Conservation (phyloP, 1,140 invertebrate genomes). For the Trachymyrmex septentrionalis region DNA sequence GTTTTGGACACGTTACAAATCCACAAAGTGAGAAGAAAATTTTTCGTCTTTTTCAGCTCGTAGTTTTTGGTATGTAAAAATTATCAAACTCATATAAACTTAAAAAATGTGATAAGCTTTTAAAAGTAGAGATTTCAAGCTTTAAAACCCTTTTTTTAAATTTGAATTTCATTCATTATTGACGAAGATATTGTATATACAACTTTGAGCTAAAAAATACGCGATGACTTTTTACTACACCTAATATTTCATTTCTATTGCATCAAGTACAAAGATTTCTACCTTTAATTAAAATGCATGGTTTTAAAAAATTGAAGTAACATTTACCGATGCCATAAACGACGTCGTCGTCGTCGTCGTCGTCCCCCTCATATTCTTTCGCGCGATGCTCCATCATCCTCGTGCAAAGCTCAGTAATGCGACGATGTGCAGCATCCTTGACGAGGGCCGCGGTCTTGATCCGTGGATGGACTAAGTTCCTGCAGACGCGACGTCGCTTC, state of each 20-base stretch:
- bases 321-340: slow-evolving; percentile 75
- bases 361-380: slow-evolving; percentile 66
- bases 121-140: no score
- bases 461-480: slow-evolving; percentile 74
- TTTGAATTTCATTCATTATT: no score
- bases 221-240: no score
- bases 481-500: slow-evolving; percentile 57
- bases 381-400: slow-evolving; percentile 77
- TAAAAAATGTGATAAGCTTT: no score
- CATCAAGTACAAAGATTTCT: not conserved
- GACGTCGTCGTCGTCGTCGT: slow-evolving; percentile 77
- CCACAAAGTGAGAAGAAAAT: no score
- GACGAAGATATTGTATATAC: no score
- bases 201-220: no score
- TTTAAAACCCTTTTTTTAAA: no score
- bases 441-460: slow-evolving; percentile 36
- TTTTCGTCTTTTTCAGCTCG: no score
- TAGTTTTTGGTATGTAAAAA: no score
- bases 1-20: no score
- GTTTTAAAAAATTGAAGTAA: not conserved
- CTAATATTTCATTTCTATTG: not conserved
- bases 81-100: no score
- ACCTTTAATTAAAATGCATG: slow-evolving; percentile 11
- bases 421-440: slow-evolving; percentile 61
- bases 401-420: slow-evolving; percentile 77